A percentile compares a stretch with the other conserved stretches of the same genome.
Evolutionary conservation across 2,113 vertebrate genomes (phyloP).

Genomic region (Vicugna pacos): DNA sequence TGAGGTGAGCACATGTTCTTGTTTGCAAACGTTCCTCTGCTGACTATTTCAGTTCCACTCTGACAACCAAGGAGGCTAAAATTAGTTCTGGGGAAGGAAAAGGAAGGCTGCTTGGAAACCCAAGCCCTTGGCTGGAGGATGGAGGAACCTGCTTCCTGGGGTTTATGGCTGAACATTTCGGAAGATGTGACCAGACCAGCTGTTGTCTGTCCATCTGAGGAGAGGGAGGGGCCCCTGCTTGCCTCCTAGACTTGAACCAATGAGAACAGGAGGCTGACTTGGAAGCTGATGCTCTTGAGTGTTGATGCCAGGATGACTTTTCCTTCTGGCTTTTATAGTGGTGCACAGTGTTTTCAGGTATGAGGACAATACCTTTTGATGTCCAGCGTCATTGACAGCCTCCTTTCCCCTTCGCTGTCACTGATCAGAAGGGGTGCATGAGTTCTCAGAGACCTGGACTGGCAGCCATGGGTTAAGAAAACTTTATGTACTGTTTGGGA

Average conservation of each 20-base stretch:
- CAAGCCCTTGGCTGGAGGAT: constrained; percentile 68
- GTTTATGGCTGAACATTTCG: constrained; percentile 85
- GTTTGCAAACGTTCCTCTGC: constrained; percentile 53
- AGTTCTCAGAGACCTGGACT: constrained; percentile 23
- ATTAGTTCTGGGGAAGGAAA: constrained; percentile 86
- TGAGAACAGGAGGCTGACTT: constrained; percentile 86
- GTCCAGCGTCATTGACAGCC: background rate
- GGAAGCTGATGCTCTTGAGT: constrained; percentile 73
- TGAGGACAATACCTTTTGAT: background rate
- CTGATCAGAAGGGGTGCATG: background rate
- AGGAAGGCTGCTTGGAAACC: constrained; percentile 83
- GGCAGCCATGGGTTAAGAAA: background rate
- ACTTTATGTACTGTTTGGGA: background rate
- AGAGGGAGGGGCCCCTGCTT: constrained; percentile 76
- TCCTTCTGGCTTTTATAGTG: background rate
- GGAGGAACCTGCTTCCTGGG: constrained; percentile 79
- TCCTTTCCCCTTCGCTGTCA: too few species aligned
- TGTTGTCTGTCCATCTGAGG: constrained; percentile 88
- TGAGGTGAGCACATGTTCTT: constrained; percentile 44
- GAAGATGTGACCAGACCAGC: constrained; percentile 88
- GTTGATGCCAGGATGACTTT: constrained; percentile 77
- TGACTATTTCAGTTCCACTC: constrained; percentile 61
- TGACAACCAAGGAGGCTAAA: constrained; percentile 84
- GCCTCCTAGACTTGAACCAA: constrained; percentile 83
- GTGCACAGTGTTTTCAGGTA: background rate